Base-by-base conservation (phyloP, 2,888 invertebrate genomes). In the Amiota minor region DNA sequence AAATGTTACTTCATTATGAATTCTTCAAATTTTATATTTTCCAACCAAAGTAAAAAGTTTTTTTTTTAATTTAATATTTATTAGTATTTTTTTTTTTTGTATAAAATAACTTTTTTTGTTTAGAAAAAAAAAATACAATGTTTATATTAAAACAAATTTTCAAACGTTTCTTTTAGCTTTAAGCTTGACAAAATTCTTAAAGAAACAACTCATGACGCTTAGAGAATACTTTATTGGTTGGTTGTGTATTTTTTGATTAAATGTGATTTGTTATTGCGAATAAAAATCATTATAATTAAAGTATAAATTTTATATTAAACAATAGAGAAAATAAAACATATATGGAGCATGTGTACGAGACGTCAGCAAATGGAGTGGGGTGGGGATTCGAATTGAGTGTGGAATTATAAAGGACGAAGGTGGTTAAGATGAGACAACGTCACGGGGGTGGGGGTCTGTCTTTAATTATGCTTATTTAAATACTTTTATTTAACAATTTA, bases 391-490 rank as follows among this genome's bases (percentile, higher is more conserved):
- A 35, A 35, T 1, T 23, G 23, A 23, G 35, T 6, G 35, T 2
- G 35, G 35, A 35, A 35, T 35, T 6, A 35, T 6, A 35, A 6
- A 59, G 53, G 12, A 64, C 75, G 76, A 74, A 69, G 75, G 73
- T 76, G 76, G 73, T 69, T 71, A 74, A 74, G 53, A 72, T 20
- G 59, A 6, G 35, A 59, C 59, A 16, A 53, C 16, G 14, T n/a
- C n/a, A 53, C 20, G 45, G 8, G 64, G 71, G 61, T 49, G 55
- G 59, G 56, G 56, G 71, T 68, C 64, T 70, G 20, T 67, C 20
- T 68, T 50, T 68, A 10, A 53, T 73, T 72, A 74, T 72, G 68
- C 73, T 77, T 73, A 68, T 23, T 68, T 50, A 69, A 71, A 67
- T 45, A 45, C 18, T 56, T 70, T 64, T 45, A 20, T 72, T 72